Base-by-base conservation (phyloP, 1,140 invertebrate genomes). In the Leptinotarsa defecta region DNA sequence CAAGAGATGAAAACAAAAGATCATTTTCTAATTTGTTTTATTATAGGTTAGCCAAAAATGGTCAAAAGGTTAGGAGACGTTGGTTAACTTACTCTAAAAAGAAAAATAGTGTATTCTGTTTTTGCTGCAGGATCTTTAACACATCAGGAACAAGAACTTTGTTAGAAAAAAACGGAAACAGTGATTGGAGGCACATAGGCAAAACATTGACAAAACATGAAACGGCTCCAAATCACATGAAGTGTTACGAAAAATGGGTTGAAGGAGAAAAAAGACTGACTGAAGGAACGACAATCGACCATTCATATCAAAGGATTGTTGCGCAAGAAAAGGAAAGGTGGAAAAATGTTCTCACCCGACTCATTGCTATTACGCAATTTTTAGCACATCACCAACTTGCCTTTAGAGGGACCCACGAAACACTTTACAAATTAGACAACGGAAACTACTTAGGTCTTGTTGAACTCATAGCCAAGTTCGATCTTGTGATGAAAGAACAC, bases 381-480 rank as follows among this genome's bases (percentile, higher is more conserved):
- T 74, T 83, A 63, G 77, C 75, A n/a, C 57, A 70, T 52, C 77
- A 82, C 48, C 77, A 77, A 74, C 74, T 83, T 22, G 79, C 80
- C 63, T 79, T 82, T 74, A 57, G 81, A 22, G 77, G 80, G 17
- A 71, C 24, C 24, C 77, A 20, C 5, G 63, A 74, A 27, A 74
- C 74, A 52, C 34, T 80, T 15, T 80, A 74, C 77, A 52, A 75
- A 62, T 48, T 49, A 68, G 78, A 81, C 65, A 82, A 80, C 73
- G 77, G 80, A 49, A 81, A 80, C 62, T 84, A 83, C 80, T 76
- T 83, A 64, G 77, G 79, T 73, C 34, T 79, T 13, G 24, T 83
- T 63, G 75, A 84, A 77, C 73, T 76, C 19, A 34, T 84, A 22
- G 77, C 76, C 19, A 76, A 79, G 71, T 83, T 82, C 71, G 81